Base-by-base conservation (phyloP, 2,113 vertebrate genomes). In the Caloenas nicobarica region DNA sequence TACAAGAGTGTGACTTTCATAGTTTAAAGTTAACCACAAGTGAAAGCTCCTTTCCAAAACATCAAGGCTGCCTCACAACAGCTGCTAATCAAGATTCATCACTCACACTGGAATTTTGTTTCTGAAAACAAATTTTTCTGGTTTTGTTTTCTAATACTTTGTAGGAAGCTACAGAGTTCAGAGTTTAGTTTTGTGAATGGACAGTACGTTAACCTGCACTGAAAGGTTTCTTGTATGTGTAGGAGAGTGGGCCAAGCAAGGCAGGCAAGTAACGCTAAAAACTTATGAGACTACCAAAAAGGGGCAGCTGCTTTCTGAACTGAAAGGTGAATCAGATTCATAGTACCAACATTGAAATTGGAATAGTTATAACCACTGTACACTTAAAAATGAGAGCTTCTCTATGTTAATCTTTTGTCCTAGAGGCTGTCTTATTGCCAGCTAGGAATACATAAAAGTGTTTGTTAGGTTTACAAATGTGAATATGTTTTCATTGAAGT, bases 171-270 rank as follows among this genome's bases (percentile, higher is more conserved):
- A 38, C 11, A 6, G 74, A 92, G 51, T 42, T 78, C 66, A 61
- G 58, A 90, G 56, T 79, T 48, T n/a, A 86, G 72, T 70, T 86
- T 86, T 90, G 74, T 95, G 92, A 96, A 98, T 97, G 93, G 96
- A 96, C 82, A 72, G 69, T 78, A 54, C 71, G 88, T 91, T 73
- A 77, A 83, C 40, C 80, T 38, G 29, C 76, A 46, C 68, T 83
- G 40, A 93, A 68, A 81, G 90, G 85, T 92, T 94, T 83, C 73
- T 86, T 93, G 69, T 69, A 38, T 61, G 89, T 93, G 82, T 53
- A 0, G 51, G 91, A 48, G 65, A 71, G 44, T 40, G n/a, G 28
- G 58, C 68, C 87, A 86, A 38, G 46, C 57, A 84, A 94, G 38
- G 90, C 77, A 89, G 70, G 68, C 93, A 91, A 94, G 86, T 90